Percentiles rank a stretch among this genome's conserved stretches.
Conservation (phyloP, 1,140 invertebrate genomes). For the Bombus sibiricus region DNA sequence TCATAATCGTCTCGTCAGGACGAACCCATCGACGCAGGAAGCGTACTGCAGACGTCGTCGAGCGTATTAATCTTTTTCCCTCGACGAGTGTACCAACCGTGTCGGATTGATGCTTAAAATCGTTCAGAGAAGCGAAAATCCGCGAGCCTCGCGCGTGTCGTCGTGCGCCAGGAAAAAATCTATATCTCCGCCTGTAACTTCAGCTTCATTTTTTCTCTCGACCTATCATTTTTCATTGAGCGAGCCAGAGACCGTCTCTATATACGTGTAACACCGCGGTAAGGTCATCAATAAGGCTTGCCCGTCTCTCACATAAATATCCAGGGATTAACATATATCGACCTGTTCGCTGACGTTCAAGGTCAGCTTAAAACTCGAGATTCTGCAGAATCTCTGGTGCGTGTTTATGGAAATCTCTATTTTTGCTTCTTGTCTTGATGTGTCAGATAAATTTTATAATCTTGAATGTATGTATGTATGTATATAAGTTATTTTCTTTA, state of each 20-base stretch:
- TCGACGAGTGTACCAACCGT: no score
- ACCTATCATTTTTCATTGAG: constrained; percentile 39
- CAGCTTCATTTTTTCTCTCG: constrained; percentile 33
- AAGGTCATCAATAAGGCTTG: constrained; percentile 52
- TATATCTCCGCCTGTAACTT: constrained; percentile 6
- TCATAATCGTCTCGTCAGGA: background rate
- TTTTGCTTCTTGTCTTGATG: background rate
- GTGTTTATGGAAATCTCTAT: constrained; percentile 25
- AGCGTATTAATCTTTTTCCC: constrained; percentile 32
- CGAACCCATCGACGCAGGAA: background rate
- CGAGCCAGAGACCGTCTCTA: constrained; percentile 1
- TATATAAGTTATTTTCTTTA: background rate
- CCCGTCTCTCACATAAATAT: constrained; percentile 46
- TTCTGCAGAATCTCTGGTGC: background rate
- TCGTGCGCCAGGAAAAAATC: background rate
- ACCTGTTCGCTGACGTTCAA: constrained; percentile 30
- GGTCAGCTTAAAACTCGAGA: constrained; percentile 20
- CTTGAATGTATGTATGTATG: background rate
- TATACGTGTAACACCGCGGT: constrained; percentile 18
- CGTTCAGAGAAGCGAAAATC: constrained; percentile 6
- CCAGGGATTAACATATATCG: constrained; percentile 53
- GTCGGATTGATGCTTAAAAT: constrained; percentile 9
- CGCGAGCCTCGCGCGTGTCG: background rate
- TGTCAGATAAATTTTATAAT: background rate
- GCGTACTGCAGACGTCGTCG: background rate